Base-by-base conservation (phyloP, 2,888 invertebrate genomes). In the Chloroclysta siterata region DNA sequence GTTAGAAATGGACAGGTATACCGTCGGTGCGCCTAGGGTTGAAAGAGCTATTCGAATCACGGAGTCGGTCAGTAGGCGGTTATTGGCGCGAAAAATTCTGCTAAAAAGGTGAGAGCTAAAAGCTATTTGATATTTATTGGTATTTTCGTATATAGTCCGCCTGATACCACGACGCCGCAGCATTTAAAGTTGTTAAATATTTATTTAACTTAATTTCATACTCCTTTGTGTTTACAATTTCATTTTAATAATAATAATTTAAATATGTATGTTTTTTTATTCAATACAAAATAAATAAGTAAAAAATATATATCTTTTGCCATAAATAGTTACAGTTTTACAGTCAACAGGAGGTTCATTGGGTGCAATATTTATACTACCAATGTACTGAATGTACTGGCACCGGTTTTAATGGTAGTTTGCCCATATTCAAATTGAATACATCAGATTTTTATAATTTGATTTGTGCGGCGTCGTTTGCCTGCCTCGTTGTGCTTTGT, bases 41-140 rank as follows among this genome's bases (percentile, higher is more conserved):
- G 47, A 39, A 39, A 46, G 42, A 62, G 52, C 56, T 57, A 51
- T 53, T 62, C 62, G 46, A 56, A 61, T 54, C 22, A 41, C 42
- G 52, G 55, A 55, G 52, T 22, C 22, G 22, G 28, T 47, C 54
- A n/a, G 47, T 56, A 52, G 52, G 53, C 28, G 62, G 28, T 46
- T 46, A 13, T 39, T 51, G 55, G 55, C 61, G 60, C 44, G 51
- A 54, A 50, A 15, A 52, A 50, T 44, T 54, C 60, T 60, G n/a
- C 60, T 60, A 47, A 57, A 56, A 62, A 62, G 62, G 62, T 62
- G 56, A 62, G 61, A 60, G 52, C 52, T 56, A 5, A 15, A 15
- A 48, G 15, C 28, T 51, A 53, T 28, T 53, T 15, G 33, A 8
- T 14, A 60, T 17, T 55, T 22, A 61, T 55, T 61, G 52, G 44